Percentiles rank a stretch among this genome's conserved stretches.
Conservation (phyloP, 2,113 vertebrate species). For the Balaenoptera acutorostrata region DNA sequence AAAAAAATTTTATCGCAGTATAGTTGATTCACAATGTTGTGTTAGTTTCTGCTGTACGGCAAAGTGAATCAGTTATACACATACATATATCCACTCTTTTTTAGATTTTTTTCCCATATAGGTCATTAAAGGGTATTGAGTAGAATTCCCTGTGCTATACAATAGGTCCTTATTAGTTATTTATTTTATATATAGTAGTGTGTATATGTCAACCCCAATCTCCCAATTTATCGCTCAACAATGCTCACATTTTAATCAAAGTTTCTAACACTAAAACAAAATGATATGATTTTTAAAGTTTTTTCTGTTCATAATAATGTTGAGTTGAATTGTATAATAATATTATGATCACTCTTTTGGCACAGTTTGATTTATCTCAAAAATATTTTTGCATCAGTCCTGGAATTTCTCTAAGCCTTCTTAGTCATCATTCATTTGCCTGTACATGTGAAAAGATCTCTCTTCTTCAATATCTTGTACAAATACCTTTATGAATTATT, state of each 20-base stretch:
- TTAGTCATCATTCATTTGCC: background rate
- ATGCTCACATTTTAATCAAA: background rate
- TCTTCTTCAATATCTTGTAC: background rate
- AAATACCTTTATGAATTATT: background rate
- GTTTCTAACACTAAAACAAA: background rate
- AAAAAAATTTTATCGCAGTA: background rate
- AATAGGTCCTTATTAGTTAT: background rate
- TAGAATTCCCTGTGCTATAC: background rate
- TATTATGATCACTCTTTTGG: background rate
- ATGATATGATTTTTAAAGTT: background rate
- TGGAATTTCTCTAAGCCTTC: background rate
- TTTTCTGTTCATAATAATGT: background rate
- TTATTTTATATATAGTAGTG: background rate
- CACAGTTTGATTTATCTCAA: background rate
- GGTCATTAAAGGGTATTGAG: background rate
- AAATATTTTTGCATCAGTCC: background rate
- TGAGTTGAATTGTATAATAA: background rate
- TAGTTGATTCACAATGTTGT: background rate
- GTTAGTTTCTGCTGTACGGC: background rate
- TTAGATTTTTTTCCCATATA: background rate
- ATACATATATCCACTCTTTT: background rate
- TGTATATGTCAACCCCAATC: background rate
- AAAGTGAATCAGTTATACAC: background rate
- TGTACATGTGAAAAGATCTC: background rate
- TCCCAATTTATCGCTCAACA: background rate